Percentiles rank a stretch among this genome's conserved stretches.
phyloP scores from a whole-genome alignment of 2,797 vertebrate species.

The Arremon aurantiirostris region DNA sequence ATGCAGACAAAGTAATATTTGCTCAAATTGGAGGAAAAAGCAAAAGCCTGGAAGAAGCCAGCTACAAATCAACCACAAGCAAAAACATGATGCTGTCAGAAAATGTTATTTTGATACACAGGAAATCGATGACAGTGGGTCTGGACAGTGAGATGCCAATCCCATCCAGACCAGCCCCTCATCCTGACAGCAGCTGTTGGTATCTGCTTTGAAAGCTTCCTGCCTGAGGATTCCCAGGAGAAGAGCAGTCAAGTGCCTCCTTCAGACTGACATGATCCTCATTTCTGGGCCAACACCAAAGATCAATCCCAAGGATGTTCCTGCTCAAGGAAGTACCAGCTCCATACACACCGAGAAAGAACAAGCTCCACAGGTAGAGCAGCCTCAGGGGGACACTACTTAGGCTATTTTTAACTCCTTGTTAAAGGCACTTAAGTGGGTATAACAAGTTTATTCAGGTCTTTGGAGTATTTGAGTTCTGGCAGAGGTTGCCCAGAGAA shows the following conservation, averaged over 20 bases:
- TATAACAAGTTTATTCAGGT: neutral
- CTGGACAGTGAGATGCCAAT: neutral
- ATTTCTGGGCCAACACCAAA: neutral
- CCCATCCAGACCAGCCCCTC: neutral
- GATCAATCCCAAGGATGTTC: neutral
- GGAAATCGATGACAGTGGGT: neutral
- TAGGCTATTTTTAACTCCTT: neutral
- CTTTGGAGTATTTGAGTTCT: neutral
- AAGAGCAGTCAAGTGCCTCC: neutral
- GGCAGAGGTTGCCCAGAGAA: neutral
- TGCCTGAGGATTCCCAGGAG: neutral
- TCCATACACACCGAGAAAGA: neutral
- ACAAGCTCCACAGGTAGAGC: neutral
- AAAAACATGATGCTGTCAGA: neutral
- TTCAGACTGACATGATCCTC: accelerated
- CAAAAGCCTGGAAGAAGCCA: neutral
- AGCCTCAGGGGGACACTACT: neutral
- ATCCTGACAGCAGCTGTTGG: neutral
- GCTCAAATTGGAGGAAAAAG: neutral
- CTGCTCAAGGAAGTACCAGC: neutral
- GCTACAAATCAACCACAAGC: neutral
- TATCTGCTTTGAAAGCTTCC: neutral
- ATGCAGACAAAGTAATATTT: neutral
- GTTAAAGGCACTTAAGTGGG: neutral
- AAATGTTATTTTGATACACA: neutral